Base-by-base conservation (phyloP, 2,113 vertebrate species). In the Vidua macroura region DNA sequence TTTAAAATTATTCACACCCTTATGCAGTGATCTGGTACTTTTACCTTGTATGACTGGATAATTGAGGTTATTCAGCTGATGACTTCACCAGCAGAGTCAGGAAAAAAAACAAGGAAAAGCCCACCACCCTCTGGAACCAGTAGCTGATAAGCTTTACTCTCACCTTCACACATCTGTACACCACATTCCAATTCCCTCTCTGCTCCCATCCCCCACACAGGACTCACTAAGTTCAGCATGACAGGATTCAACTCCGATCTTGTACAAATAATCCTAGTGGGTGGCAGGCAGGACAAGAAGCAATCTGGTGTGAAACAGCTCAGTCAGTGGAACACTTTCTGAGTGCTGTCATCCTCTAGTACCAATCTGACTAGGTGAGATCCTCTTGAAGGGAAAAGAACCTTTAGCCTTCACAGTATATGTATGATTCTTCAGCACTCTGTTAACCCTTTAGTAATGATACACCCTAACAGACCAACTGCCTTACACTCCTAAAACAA, bases 141-240 rank as follows among this genome's bases (percentile, higher is more conserved):
- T 94, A 97, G 95, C 92, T 88, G 93, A 97, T 94, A 90, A 86
- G 80, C 69, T 94, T 96, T 95, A 88, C 60, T 94, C 92, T 96
- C 94, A 96, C 94, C 95, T 93, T 96, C 76, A 52, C 69, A 94
- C 94, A 96, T 94, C 94, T 96, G 95, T 62, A 82, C 69, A 56
- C 90, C 96, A 97, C 46, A 96, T 96, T 95, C 69, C 33, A 44
- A 35, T 53, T 93, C 72, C 22, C 44, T 33, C 48, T 55, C 56
- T 92, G 41, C 66, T 82, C 60, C 48, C 13, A 2, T 88, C 52
- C 68, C 48, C n/a, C 78, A 9, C 44, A 30, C n/a, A 56, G 43
- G 33, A 64, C 56, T 62, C 85, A 21, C 30, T 64, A 74, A 56
- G 3, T 77, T 90, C 83, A 86, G 49, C 25, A 48, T 2, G 4